Percentiles rank a stretch among this genome's conserved stretches.
Conservation (phyloP, 2,888 invertebrate species). For the Oegoconia quadripuncta region DNA sequence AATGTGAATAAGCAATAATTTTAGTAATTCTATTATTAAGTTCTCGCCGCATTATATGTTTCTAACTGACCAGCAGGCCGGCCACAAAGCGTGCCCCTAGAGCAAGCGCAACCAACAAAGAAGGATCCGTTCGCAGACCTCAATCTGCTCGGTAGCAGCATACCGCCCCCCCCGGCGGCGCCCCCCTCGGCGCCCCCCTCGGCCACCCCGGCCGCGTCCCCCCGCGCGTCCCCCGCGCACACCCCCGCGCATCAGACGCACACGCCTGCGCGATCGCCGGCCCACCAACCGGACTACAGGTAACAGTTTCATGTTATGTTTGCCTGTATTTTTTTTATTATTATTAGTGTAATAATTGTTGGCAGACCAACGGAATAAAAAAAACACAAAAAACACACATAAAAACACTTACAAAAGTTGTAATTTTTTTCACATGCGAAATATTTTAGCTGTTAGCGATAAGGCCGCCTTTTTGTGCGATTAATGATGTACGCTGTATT, state of each 20-base stretch:
- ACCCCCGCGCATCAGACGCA: slow-evolving; percentile 49
- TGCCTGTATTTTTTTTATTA: no score
- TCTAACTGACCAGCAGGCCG: no score
- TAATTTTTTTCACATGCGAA: no score
- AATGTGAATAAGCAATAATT: not conserved
- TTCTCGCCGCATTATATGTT: not conserved
- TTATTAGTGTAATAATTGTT: no score
- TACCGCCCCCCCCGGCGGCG: slow-evolving; percentile 16
- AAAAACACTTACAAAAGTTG: no score
- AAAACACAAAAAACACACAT: no score
- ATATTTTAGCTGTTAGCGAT: no score
- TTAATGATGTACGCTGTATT: no score
- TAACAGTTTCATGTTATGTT: no score
- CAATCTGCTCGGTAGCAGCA: slow-evolving; percentile 53
- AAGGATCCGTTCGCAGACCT: slow-evolving; percentile 88
- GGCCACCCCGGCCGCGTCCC: slow-evolving; percentile 30
- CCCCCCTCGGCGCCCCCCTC: slow-evolving; percentile 16
- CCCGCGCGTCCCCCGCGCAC: slow-evolving; percentile 56
- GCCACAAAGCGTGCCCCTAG: slow-evolving; percentile 55
- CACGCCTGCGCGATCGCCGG: slow-evolving; percentile 58
- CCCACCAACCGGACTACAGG: slow-evolving; percentile 72
- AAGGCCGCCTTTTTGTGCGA: no score
- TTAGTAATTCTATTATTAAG: not conserved
- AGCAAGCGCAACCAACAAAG: slow-evolving; percentile 68
- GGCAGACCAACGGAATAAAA: no score